phyloP scores from a whole-genome alignment of 1,140 invertebrate species.

The Penaeus chinensis region DNA sequence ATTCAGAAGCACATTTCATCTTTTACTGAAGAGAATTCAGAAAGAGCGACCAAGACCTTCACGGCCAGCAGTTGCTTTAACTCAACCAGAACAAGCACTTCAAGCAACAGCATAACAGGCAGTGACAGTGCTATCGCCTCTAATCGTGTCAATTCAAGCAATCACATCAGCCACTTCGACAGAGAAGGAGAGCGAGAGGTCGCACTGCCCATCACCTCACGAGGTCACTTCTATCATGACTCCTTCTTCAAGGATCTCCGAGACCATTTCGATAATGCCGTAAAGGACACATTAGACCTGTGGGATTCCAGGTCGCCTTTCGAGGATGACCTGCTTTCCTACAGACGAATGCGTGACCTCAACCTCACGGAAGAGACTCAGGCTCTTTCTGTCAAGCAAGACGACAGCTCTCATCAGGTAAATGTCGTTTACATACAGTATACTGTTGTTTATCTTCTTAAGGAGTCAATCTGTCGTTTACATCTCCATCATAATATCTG shows the following conservation, averaged over 20 bases:
- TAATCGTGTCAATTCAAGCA: neutral
- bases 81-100: neutral
- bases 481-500: neutral
- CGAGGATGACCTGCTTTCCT: slow-evolving; percentile 27
- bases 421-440: neutral
- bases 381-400: slow-evolving; percentile 40
- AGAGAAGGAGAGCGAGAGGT: neutral
- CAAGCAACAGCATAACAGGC: neutral
- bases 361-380: slow-evolving; percentile 45
- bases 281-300: neutral
- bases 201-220: slow-evolving; percentile 29
- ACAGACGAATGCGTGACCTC: slow-evolving; percentile 26
- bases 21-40: too few species aligned
- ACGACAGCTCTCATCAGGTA: slow-evolving; percentile 45
- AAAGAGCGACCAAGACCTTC: too few species aligned
- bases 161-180: neutral
- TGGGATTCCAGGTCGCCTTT: slow-evolving; percentile 7
- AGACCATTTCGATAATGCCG: slow-evolving; percentile 25
- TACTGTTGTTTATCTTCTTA: neutral
- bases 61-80: too few species aligned
- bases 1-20: too few species aligned
- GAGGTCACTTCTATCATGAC: slow-evolving; percentile 38
- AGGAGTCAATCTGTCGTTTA: neutral
- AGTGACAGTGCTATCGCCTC: neutral
- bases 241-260: slow-evolving; percentile 34